Evolutionary conservation across 2,113 vertebrate genomes (phyloP).

Genomic region (Marmota flaviventris): DNA sequence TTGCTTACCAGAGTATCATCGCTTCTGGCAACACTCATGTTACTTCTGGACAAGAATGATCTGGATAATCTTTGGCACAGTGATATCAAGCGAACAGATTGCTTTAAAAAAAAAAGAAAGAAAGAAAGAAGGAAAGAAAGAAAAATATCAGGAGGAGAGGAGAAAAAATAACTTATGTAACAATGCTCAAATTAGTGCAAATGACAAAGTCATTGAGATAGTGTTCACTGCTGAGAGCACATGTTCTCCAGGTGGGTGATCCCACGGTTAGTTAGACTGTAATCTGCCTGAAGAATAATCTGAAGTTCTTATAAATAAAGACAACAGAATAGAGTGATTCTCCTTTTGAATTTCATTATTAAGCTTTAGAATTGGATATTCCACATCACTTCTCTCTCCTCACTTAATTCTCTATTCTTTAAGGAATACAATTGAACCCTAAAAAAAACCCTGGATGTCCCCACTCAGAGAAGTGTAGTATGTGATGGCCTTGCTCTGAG

Average conservation of each 20-base stretch:
- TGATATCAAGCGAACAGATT: constrained; percentile 99
- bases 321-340: background rate
- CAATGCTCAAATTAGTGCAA: background rate
- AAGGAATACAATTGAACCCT: background rate
- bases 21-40: constrained; percentile 97
- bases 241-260: background rate
- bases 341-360: background rate
- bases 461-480: no score
- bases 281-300: background rate
- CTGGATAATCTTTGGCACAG: constrained; percentile 99
- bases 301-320: constrained; percentile 20
- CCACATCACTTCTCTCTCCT: background rate
- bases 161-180: background rate
- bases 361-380: background rate
- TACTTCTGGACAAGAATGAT: constrained; percentile 99
- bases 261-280: background rate
- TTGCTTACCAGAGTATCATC: constrained; percentile 98
- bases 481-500: background rate
- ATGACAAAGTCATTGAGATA: background rate
- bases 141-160: background rate
- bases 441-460: background rate
- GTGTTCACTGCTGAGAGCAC: background rate
- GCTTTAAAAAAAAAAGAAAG: constrained; percentile 87
- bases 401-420: background rate
- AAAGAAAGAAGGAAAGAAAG: background rate